Conservation (phyloP, 2,888 invertebrate genomes). For the Amphipyra berbera region DNA sequence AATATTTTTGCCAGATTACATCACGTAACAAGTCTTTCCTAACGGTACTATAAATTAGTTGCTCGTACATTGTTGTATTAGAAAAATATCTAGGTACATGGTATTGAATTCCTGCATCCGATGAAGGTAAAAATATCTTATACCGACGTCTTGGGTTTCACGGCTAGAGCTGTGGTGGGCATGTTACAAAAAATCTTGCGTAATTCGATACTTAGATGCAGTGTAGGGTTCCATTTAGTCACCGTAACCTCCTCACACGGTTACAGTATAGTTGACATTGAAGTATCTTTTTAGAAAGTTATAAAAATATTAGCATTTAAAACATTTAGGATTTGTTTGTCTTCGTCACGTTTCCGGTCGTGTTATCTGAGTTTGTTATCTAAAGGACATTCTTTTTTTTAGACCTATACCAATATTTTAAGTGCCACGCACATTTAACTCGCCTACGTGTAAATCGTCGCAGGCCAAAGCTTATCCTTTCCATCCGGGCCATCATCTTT, state of each 20-base stretch:
- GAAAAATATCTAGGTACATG: constrained; percentile 48
- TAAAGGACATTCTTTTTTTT: constrained; percentile 74
- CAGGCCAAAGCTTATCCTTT: constrained; percentile 76
- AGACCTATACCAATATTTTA: constrained; percentile 84
- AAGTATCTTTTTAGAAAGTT: constrained; percentile 9
- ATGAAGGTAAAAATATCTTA: constrained; percentile 77
- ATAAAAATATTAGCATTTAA: constrained; percentile 19
- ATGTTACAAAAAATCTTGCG: constrained; percentile 74
- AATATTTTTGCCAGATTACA: constrained; percentile 54
- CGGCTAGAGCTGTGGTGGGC: constrained; percentile 79
- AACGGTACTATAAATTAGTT: constrained; percentile 59
- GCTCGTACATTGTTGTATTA: constrained; percentile 36
- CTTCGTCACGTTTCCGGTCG: constrained; percentile 67
- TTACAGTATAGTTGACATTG: constrained; percentile 49
- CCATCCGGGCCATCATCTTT: constrained; percentile 72
- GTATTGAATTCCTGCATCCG: constrained; percentile 73
- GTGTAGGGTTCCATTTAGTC: constrained; percentile 84
- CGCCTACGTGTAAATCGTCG: constrained; percentile 81
- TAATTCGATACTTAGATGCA: constrained; percentile 76
- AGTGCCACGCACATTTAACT: constrained; percentile 65
- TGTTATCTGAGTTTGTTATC: constrained; percentile 76
- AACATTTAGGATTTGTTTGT: constrained; percentile 30
- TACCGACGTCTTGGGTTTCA: constrained; percentile 76
- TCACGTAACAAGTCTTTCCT: constrained; percentile 48
- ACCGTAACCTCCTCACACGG: constrained; percentile 75